These are phyloP conservation scores for Zaprionus gabonicus DNA, from an alignment of 1,140 invertebrate species.

Conservation along the genomic window DNA sequence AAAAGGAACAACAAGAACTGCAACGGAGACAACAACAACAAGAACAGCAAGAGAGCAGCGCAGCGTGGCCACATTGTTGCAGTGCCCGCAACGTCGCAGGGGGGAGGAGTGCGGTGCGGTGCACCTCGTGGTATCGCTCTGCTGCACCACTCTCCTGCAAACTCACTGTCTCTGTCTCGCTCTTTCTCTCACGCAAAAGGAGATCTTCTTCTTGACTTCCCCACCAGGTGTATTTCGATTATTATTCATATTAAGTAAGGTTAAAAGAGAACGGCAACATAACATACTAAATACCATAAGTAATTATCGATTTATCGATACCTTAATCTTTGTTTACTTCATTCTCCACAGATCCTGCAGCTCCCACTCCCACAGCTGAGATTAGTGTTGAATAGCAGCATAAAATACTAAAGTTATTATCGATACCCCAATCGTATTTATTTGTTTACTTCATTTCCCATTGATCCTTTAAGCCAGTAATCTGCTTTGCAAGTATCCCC, in stretches of 20 bases:
- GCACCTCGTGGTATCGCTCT: not conserved
- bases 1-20: slow-evolving; percentile 27
- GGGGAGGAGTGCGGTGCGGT: not conserved
- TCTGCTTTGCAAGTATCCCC: not conserved
- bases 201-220: not conserved
- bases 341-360: not conserved
- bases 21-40: slow-evolving; percentile 8
- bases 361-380: too few relatives aligned
- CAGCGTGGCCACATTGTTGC: slow-evolving; percentile 39
- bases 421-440: not conserved
- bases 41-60: slow-evolving; percentile 17
- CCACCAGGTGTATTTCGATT: too few relatives aligned
- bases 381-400: too few relatives aligned
- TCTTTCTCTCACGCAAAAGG: not conserved
- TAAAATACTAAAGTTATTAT: not conserved
- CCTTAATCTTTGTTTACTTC: too few relatives aligned
- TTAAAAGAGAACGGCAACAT: too few relatives aligned
- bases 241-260: too few relatives aligned
- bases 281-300: not conserved
- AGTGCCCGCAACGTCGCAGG: not conserved
- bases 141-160: not conserved
- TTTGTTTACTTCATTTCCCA: not conserved
- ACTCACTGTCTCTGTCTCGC: not conserved
- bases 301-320: not conserved
- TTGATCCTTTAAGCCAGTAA: not conserved